A percentile compares a stretch with the other conserved stretches of the same genome.
These are phyloP conservation scores for Gavialis gangeticus DNA, from an alignment of 2,113 vertebrate genomes.

Conservation along the genomic window DNA sequence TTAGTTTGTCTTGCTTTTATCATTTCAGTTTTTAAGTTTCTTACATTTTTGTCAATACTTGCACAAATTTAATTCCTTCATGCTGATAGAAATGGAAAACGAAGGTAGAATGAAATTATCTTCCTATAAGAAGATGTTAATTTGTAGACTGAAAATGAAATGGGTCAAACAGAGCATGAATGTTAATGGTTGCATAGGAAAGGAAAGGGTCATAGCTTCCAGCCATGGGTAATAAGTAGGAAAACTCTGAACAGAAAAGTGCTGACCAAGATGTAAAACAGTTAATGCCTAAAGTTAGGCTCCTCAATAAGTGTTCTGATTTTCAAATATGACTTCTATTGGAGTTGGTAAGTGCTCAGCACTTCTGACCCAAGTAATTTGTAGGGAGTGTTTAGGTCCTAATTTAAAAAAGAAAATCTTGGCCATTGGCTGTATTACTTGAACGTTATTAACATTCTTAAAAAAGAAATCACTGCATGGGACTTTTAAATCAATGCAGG, in stretches of 20 bases:
- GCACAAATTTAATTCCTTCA: neutral
- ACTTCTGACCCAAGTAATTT: neutral
- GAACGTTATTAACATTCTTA: neutral
- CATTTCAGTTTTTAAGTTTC: neutral
- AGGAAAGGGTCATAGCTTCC: neutral
- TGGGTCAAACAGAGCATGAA: neutral
- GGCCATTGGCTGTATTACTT: neutral
- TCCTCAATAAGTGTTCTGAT: neutral
- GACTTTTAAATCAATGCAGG: neutral
- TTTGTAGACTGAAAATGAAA: neutral
- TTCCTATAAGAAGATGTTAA: neutral
- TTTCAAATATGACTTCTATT: neutral
- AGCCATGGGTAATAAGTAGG: neutral
- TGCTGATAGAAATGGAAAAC: neutral
- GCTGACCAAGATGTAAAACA: neutral
- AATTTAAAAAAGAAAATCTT: neutral
- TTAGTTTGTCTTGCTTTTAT: neutral
- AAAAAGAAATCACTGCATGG: neutral
- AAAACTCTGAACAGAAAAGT: neutral
- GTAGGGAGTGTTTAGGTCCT: neutral
- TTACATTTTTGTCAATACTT: neutral
- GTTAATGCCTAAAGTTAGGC: neutral
- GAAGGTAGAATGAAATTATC: neutral
- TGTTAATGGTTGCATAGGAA: neutral
- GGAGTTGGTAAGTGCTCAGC: neutral